Conservation (phyloP, 1,140 invertebrate genomes). For the Meloidogyne chitwoodi region DNA sequence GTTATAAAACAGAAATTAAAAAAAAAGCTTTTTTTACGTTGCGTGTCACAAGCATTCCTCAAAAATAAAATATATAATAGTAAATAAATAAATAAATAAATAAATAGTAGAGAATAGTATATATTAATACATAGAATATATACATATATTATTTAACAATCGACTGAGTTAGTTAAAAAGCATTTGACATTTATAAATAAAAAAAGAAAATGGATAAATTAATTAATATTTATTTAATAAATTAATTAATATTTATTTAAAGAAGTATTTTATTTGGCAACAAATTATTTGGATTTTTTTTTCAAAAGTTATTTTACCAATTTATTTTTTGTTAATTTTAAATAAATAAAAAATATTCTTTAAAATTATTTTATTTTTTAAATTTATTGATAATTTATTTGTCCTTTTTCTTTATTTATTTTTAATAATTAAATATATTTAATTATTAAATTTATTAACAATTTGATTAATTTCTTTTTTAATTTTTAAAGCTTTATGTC, state of each 20-base stretch:
- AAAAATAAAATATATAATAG: background rate
- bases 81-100: no score
- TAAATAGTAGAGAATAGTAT: background rate
- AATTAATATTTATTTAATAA: background rate
- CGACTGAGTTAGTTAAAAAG: background rate
- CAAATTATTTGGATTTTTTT: no score
- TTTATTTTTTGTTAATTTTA: no score
- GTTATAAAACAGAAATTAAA: background rate
- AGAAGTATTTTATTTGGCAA: no score
- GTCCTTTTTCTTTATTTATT: background rate
- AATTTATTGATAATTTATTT: no score
- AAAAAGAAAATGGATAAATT: background rate
- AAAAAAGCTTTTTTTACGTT: background rate
- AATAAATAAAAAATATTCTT: no score
- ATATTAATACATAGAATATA: no score
- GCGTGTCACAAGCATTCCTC: background rate
- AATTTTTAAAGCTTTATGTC: conserved; percentile 20
- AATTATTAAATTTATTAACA: background rate
- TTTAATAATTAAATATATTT: background rate
- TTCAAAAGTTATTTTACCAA: no score
- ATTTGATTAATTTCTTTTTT: conserved; percentile 13
- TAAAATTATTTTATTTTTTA: no score
- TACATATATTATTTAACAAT: no score
- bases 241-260: background rate
- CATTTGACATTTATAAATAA: background rate